Evolutionary conservation across 2,113 vertebrate species (phyloP).

Genomic region (Ursus arctos): DNA sequence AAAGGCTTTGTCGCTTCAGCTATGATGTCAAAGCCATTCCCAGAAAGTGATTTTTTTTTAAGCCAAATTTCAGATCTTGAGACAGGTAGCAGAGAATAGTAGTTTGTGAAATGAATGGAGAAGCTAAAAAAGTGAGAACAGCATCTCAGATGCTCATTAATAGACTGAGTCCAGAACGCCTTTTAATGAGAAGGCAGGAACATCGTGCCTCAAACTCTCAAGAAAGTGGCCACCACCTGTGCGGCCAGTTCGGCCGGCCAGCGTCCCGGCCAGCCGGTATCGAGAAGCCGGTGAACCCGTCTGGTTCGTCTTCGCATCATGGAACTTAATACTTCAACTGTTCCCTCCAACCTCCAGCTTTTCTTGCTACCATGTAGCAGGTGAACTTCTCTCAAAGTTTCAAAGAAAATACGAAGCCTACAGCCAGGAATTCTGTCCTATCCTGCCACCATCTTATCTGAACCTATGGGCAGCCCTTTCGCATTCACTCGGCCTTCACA

Average conservation of each 20-base stretch:
- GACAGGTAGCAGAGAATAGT: too few species aligned
- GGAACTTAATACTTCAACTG: background rate
- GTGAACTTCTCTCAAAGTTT: background rate
- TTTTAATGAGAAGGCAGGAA: background rate
- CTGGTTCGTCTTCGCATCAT: background rate
- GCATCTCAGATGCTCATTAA: too few species aligned
- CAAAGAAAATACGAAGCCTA: background rate
- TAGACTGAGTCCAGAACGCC: too few species aligned
- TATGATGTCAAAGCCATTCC: too few species aligned
- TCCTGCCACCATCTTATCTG: background rate
- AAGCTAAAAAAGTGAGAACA: too few species aligned
- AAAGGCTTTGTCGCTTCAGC: too few species aligned
- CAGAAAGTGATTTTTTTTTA: too few species aligned
- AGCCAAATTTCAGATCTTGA: too few species aligned
- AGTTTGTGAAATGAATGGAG: too few species aligned
- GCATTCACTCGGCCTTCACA: accelerated
- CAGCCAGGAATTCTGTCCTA: background rate
- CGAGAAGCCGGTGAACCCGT: background rate
- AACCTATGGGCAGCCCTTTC: background rate
- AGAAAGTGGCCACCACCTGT: accelerated
- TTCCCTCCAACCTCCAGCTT: background rate
- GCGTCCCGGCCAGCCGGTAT: background rate
- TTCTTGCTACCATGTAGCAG: background rate
- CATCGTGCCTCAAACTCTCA: background rate
- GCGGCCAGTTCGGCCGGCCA: background rate